A percentile compares a stretch with the other conserved stretches of the same genome.
These are phyloP conservation scores for Channa striata DNA, from an alignment of 2,797 vertebrate species.

Conservation along the genomic window DNA sequence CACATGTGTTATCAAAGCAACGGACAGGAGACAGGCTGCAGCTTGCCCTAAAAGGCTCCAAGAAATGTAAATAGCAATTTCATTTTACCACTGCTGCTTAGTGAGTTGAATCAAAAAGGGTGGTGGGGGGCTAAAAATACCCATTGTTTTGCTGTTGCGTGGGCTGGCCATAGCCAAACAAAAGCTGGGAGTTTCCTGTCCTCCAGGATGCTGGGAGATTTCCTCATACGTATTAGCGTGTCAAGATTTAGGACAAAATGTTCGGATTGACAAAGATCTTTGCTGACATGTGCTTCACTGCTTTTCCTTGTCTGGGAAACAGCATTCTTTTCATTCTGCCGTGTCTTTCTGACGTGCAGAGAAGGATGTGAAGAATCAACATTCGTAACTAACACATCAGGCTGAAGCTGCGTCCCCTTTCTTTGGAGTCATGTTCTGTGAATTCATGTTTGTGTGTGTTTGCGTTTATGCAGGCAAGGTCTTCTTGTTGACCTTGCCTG, in stretches of 20 bases:
- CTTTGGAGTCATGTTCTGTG: background rate
- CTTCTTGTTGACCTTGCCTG: background rate
- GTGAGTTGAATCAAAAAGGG: slow-evolving; percentile 64
- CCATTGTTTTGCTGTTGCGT: slow-evolving; percentile 69
- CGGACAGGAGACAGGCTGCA: background rate
- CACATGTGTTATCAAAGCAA: slow-evolving; percentile 35
- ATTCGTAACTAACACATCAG: background rate
- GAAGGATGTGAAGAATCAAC: background rate
- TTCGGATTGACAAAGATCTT: slow-evolving; percentile 26
- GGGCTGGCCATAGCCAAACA: slow-evolving; percentile 59
- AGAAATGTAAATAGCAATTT: slow-evolving; percentile 55
- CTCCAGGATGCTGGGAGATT: slow-evolving; percentile 70
- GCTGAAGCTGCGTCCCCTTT: background rate
- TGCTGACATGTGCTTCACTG: background rate
- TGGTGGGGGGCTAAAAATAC: slow-evolving; percentile 67
- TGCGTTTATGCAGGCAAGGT: background rate
- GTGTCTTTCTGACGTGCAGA: background rate
- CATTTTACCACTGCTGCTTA: slow-evolving; percentile 30
- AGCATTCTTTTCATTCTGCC: background rate
- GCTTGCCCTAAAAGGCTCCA: slow-evolving; percentile 11
- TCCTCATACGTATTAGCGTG: slow-evolving; percentile 39
- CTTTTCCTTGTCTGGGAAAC: background rate
- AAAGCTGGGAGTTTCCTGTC: slow-evolving; percentile 76
- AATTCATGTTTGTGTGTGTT: background rate
- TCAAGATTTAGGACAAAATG: slow-evolving; percentile 55